A percentile compares a stretch with the other conserved stretches of the same genome.
Conservation (phyloP, 2,113 vertebrate genomes). For the Pluvianellus socialis region DNA sequence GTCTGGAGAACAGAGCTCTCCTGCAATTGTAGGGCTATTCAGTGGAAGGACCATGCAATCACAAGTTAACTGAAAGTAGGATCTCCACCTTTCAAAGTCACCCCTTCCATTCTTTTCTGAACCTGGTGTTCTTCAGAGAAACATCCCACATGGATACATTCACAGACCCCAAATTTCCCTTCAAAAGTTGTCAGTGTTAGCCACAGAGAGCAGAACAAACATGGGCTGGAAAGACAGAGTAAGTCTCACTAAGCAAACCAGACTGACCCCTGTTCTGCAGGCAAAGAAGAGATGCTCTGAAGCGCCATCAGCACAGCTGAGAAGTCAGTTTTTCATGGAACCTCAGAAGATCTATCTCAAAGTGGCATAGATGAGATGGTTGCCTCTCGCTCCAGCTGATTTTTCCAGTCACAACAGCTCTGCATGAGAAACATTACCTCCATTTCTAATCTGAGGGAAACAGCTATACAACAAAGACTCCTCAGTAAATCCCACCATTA, state of each 20-base stretch:
- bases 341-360: neutral
- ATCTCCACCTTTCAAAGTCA: neutral
- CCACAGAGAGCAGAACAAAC: too few relatives aligned
- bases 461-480: neutral
- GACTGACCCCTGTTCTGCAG: neutral
- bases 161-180: neutral
- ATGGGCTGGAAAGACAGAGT: neutral
- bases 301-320: neutral
- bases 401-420: neutral
- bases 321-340: neutral
- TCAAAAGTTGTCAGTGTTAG: neutral
- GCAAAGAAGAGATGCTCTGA: neutral
- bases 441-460: neutral
- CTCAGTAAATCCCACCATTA: neutral
- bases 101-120: neutral
- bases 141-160: neutral
- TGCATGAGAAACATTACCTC: neutral
- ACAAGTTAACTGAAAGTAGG: neutral
- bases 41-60: fast-evolving
- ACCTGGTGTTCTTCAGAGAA: neutral
- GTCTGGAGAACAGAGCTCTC: neutral
- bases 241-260: neutral
- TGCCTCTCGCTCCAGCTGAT: neutral
- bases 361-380: neutral
- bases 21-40: neutral